Conservation (phyloP, 2,113 vertebrate species). For the Ariopsis seemanni region DNA sequence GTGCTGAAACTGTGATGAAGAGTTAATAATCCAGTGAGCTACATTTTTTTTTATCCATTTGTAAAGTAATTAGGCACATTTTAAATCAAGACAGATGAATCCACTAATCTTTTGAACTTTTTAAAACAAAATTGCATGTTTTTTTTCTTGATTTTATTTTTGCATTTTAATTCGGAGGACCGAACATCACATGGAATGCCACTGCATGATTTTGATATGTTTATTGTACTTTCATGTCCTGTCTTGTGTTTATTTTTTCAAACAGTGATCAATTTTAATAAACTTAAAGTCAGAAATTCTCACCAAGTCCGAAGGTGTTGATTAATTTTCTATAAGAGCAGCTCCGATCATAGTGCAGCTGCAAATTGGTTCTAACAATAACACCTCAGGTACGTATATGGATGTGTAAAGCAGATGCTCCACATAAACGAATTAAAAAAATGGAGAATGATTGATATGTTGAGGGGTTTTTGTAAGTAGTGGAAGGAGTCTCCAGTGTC, state of each 20-base stretch:
- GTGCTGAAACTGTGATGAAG: neutral
- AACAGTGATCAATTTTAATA: conserved; percentile 6
- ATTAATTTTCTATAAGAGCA: neutral
- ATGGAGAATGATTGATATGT: too few species aligned
- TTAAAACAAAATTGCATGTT: neutral
- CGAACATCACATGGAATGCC: neutral
- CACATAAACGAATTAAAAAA: neutral
- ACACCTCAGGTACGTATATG: neutral
- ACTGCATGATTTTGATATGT: neutral
- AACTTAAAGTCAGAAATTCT: neutral
- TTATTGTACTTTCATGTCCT: neutral
- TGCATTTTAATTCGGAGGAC: neutral
- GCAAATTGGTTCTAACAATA: neutral
- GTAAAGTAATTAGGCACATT: neutral
- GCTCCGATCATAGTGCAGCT: neutral
- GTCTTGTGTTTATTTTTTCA: neutral
- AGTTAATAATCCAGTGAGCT: neutral
- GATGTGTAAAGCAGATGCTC: neutral
- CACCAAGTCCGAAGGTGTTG: neutral
- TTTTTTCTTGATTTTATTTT: neutral
- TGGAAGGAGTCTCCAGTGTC: conserved; percentile 2
- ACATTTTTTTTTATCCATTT: neutral
- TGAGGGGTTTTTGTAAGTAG: neutral
- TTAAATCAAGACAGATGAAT: neutral
- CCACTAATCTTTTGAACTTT: neutral